Evolutionary conservation across 2,888 invertebrate genomes (phyloP).

Genomic region (Mythimna vitellina): DNA sequence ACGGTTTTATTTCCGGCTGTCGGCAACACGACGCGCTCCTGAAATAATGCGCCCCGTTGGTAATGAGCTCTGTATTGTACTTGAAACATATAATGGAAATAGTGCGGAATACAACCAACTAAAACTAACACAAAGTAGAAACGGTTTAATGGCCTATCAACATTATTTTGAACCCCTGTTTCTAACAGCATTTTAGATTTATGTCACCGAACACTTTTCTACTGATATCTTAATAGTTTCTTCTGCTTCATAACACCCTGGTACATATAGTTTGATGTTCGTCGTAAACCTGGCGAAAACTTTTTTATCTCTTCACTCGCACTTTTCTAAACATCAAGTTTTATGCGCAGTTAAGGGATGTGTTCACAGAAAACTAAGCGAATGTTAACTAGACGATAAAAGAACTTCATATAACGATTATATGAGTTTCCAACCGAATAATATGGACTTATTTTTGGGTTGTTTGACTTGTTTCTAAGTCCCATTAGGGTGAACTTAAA

Average conservation of each 20-base stretch:
- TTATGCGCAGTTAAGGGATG: constrained; percentile 57
- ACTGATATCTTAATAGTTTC: constrained; percentile 55
- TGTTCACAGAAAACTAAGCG: constrained; percentile 60
- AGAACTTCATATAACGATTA: constrained; percentile 35
- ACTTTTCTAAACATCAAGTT: constrained; percentile 60
- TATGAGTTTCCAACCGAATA: constrained; percentile 6
- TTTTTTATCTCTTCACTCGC: constrained; percentile 59
- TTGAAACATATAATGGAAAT: constrained; percentile 12
- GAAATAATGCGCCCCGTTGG: constrained; percentile 45
- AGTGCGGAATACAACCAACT: background rate
- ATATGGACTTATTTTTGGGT: background rate
- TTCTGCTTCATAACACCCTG: constrained; percentile 60
- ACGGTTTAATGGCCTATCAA: background rate
- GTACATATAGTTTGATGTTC: constrained; percentile 64
- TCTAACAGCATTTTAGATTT: constrained; percentile 1
- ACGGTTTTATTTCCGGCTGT: constrained; percentile 64
- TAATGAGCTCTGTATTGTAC: constrained; percentile 40
- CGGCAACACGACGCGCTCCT: constrained; percentile 46
- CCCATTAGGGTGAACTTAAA: background rate
- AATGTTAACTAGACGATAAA: constrained; percentile 50
- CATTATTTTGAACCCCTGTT: background rate
- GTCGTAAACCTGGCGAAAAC: constrained; percentile 61
- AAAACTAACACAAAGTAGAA: background rate
- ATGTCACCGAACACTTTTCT: constrained; percentile 35
- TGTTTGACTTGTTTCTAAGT: background rate